phyloP scores from a whole-genome alignment of 1,140 invertebrate genomes.

The Harpegnathos saltator region DNA sequence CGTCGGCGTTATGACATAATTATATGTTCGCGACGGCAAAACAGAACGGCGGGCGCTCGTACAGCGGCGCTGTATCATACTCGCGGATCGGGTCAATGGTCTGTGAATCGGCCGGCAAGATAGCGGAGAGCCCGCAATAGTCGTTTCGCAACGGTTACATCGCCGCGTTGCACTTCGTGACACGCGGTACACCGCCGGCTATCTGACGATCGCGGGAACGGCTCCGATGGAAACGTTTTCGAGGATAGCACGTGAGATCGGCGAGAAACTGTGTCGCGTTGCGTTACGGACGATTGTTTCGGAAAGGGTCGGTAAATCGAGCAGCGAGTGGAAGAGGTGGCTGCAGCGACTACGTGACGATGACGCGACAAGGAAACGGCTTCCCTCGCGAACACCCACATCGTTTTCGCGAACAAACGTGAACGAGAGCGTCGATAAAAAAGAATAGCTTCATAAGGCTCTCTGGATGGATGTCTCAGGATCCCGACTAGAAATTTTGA shows the following conservation, averaged over 20 bases:
- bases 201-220: conserved; percentile 43
- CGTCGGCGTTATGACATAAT: conserved; percentile 27
- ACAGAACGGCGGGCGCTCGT: conserved; percentile 26
- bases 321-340: too few species aligned
- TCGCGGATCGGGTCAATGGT: conserved; percentile 54
- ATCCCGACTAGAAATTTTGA: too few species aligned
- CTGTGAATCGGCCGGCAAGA: conserved; percentile 49
- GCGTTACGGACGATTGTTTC: not conserved
- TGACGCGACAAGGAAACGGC: too few species aligned
- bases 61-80: conserved; percentile 20
- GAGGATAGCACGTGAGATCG: conserved; percentile 18
- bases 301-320: too few species aligned
- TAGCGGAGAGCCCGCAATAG: conserved; percentile 41
- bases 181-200: conserved; percentile 17
- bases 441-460: too few species aligned
- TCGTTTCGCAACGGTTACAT: conserved; percentile 58
- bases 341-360: too few species aligned
- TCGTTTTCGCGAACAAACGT: too few species aligned
- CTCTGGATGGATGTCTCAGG: too few species aligned
- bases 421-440: too few species aligned
- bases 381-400: too few species aligned
- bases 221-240: conserved; percentile 24
- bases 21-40: conserved; percentile 41
- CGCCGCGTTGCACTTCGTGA: conserved; percentile 37
- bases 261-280: conserved; percentile 23